Base-by-base conservation (phyloP, 1,140 invertebrate genomes). In the Latrodectus geometricus region DNA sequence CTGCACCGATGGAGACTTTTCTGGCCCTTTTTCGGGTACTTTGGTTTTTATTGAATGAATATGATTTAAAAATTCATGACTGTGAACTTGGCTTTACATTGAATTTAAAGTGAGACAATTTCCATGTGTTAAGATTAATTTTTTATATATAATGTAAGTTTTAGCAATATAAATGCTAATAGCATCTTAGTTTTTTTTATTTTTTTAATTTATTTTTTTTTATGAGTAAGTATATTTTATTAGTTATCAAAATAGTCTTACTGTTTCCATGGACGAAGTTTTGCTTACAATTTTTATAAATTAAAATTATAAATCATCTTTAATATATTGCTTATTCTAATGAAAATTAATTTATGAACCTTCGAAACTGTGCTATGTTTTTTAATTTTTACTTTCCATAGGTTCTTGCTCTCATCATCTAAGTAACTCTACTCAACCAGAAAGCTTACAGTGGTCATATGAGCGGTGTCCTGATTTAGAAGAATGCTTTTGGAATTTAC, bases 381-480 rank as follows among this genome's bases (percentile, higher is more conserved):
- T 61, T 61, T 14, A 61, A 17, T 61, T 61, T 61, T 11, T 61
- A 61, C 17, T 61, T 61, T 14, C 54, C 54, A 0, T 66, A 83
- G 81, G 81, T 9, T 49, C 21, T 75, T 83, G 81, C 14, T 52
- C 54, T 20, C 11, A 65, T 50, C 23, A n/a, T n/a, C 15, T 75
- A n/a, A 75, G 66, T 14, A 61, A 61, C 54, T 61, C 73, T 11
- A 20, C 8, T 17, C 49, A 54, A 20, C n/a, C 12, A 56, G 48
- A 17, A 54, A 23, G 52, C n/a, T 54, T 7, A 20, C 56, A 91
- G 0, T 98, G 97, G 97, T 96, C 96, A 0, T 98, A 98, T 89
- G 95, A 95, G 2, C 94, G 95, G 87, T 99, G 97, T 91, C 97
- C 97, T 0, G 97, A 98, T 90, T 95, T 99, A 0, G 96, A 99